These are phyloP conservation scores for Notospermus geniculatus DNA, from an alignment of 1,140 invertebrate genomes.

Conservation along the genomic window DNA sequence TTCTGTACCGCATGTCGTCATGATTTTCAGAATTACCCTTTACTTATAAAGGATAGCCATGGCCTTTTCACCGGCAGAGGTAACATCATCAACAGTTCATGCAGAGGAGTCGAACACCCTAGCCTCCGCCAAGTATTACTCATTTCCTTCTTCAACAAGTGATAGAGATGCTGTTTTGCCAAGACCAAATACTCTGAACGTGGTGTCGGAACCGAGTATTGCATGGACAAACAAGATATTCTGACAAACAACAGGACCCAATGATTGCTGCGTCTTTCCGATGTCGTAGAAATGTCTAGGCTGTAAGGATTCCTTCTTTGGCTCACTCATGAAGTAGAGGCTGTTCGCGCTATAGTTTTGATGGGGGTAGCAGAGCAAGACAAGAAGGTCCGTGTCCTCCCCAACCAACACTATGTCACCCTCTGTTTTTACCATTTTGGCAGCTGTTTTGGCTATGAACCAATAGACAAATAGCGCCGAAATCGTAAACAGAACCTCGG, in stretches of 20 bases:
- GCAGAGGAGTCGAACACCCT: background rate
- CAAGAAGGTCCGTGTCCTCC: slow-evolving; percentile 26
- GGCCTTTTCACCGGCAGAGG: slow-evolving; percentile 16
- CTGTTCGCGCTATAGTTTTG: background rate
- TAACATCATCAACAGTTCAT: slow-evolving; percentile 3
- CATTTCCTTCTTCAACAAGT: background rate
- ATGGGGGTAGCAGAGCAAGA: slow-evolving; percentile 20
- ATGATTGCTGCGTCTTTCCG: background rate
- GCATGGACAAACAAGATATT: slow-evolving; percentile 18
- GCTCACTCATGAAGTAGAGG: slow-evolving; percentile 5
- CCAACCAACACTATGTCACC: slow-evolving; percentile 14
- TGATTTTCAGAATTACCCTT: background rate
- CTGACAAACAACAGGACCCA: slow-evolving; percentile 5
- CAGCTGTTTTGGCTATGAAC: slow-evolving; percentile 22
- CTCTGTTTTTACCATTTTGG: background rate
- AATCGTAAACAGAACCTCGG: too few species aligned
- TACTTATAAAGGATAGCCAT: slow-evolving; percentile 17
- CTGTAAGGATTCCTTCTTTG: slow-evolving; percentile 2
- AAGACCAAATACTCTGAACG: slow-evolving; percentile 18
- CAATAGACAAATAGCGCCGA: too few species aligned
- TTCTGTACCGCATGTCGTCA: background rate
- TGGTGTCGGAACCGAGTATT: slow-evolving; percentile 20
- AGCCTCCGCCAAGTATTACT: background rate
- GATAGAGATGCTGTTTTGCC: slow-evolving; percentile 13
- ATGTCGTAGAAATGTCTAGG: background rate